Base-by-base conservation (phyloP, 1,140 invertebrate genomes). In the Heliothis subflexa region DNA sequence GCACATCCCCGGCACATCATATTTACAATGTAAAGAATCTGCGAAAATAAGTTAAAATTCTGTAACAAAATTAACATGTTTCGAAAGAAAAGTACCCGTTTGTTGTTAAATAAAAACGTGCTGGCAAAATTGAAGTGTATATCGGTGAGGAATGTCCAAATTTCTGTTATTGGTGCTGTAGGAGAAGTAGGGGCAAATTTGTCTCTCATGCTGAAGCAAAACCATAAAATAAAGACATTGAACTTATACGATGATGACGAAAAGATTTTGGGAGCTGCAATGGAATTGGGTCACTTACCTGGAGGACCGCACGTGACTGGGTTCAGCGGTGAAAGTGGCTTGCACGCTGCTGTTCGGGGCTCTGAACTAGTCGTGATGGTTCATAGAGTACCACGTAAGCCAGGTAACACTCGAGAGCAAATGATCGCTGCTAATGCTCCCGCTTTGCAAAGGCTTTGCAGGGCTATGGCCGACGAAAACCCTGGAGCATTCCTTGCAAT, bases 361-460 rank as follows among this genome's bases (percentile, higher is more conserved):
- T 84, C 90, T 0, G 62, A 89, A 61, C 61, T 91, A 9, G 78
- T 91, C 13, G 14, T 89, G n/a, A 84, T 90, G 85, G 83, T 86
- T 16, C 76, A 85, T 1, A 83, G 86, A 74, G 62, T 79, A 0
- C 77, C 84, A 16, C 81, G 86, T 1, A 87, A 80, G 52, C 78
- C 79, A 11, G 86, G 83, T 28, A 74, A 78, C 21, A 80, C 76
- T 5, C 76, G 87, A 33, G 81, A 89, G 12, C 84, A 89, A 72
- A 89, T 89, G 84, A 74, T 91, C 13, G 81, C 76, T 3, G 78
- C 77, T 14, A 91, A 89, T 71, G 89, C 90, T 1, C 82, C 83
- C 12, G 33, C 70, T n/a, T 75, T 91, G 14, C 84, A 86, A 57
- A 85, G 78, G 72, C 59, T 89, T 13, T 89, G 88, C 21, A 74